A percentile compares a stretch with the other conserved stretches of the same genome.
These are phyloP conservation scores for Parasteatoda tepidariorum DNA, from an alignment of 1,140 invertebrate species.

Conservation along the genomic window DNA sequence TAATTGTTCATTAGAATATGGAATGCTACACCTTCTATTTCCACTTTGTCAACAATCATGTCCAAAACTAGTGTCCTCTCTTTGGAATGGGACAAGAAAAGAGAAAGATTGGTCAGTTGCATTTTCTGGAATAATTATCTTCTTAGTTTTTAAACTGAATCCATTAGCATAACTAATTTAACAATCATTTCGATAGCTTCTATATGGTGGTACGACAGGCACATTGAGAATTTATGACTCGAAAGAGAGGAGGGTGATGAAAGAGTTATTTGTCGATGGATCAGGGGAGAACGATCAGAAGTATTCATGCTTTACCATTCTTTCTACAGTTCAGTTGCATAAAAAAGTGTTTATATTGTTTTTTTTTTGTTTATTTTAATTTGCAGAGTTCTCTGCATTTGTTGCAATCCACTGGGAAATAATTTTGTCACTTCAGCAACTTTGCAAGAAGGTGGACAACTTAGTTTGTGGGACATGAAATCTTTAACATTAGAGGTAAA, in stretches of 20 bases:
- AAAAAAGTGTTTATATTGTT: neutral
- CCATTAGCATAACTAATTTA: neutral
- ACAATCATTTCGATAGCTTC: slow-evolving; percentile 67
- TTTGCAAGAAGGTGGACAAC: slow-evolving; percentile 67
- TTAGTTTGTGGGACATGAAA: slow-evolving; percentile 75
- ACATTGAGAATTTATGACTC: slow-evolving; percentile 76
- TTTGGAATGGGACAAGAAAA: slow-evolving; percentile 76
- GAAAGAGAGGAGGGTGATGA: slow-evolving; percentile 75
- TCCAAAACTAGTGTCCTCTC: slow-evolving; percentile 74
- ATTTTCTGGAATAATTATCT: neutral
- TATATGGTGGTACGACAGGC: slow-evolving; percentile 75
- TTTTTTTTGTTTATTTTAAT: slow-evolving; percentile 28
- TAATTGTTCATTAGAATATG: slow-evolving; percentile 62
- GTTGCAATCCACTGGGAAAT: slow-evolving; percentile 73
- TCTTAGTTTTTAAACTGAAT: neutral
- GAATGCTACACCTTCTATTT: slow-evolving; percentile 61
- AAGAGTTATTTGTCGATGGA: slow-evolving; percentile 71
- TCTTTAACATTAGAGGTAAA: slow-evolving; percentile 74
- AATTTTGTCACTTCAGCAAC: slow-evolving; percentile 75
- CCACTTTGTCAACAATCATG: slow-evolving; percentile 74
- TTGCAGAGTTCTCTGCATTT: slow-evolving; percentile 72
- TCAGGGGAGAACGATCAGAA: slow-evolving; percentile 59
- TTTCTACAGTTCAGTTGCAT: neutral
- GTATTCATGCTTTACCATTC: slow-evolving; percentile 30
- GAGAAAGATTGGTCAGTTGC: slow-evolving; percentile 72